phyloP scores from a whole-genome alignment of 2,888 invertebrate species.

The Mellilla xanthometata region DNA sequence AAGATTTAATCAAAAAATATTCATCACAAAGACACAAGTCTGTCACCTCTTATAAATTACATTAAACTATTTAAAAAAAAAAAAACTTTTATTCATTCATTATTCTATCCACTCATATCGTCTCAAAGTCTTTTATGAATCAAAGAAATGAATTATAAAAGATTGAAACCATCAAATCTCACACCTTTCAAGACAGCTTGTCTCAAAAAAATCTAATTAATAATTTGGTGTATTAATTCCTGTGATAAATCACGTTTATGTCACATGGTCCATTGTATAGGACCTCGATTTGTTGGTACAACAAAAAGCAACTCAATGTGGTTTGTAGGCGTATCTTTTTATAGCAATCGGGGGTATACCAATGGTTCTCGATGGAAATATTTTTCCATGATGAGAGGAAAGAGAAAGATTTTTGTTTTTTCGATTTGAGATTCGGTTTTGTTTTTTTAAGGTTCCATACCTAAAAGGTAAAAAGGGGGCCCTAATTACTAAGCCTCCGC shows the following conservation, averaged over 20 bases:
- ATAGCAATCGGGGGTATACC: constrained; percentile 34
- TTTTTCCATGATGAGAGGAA: too few species aligned
- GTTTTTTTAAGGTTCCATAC: too few species aligned
- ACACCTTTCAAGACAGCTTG: constrained; percentile 22
- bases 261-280: constrained; percentile 41
- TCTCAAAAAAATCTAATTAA: constrained; percentile 45
- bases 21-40: too few species aligned
- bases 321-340: constrained; percentile 43
- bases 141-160: constrained; percentile 17
- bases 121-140: too few species aligned
- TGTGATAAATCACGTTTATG: constrained; percentile 46
- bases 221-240: constrained; percentile 43
- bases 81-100: not conserved
- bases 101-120: not conserved
- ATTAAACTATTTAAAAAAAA: too few species aligned
- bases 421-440: too few species aligned
- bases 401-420: too few species aligned
- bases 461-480: too few species aligned
- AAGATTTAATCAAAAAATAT: too few species aligned
- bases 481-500: too few species aligned
- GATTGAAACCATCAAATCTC: constrained; percentile 23
- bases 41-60: not conserved
- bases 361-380: constrained; percentile 22
- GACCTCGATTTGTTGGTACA: constrained; percentile 39
- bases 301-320: constrained; percentile 44